Percentiles rank a stretch among this genome's conserved stretches.
Conservation (phyloP, 1,140 invertebrate genomes). For the Eueides isabella region DNA sequence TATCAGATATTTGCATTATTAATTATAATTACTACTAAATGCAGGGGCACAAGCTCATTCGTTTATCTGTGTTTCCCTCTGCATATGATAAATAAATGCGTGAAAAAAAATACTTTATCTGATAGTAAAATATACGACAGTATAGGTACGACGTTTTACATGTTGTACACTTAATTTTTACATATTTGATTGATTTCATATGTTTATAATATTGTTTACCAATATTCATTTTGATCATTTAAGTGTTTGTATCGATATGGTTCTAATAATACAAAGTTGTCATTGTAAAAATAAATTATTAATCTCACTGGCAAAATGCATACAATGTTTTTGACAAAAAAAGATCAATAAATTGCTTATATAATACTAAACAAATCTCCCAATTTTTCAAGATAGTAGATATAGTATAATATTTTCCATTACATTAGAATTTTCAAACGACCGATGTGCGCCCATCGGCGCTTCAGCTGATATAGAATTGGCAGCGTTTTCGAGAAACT, state of each 20-base stretch:
- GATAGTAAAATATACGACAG: background rate
- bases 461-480: conserved; percentile 89
- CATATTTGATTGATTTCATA: background rate
- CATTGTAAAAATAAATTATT: background rate
- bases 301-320: background rate
- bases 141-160: background rate
- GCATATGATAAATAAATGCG: too few relatives aligned
- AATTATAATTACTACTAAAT: too few relatives aligned
- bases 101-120: background rate
- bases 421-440: conserved; percentile 89
- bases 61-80: too few relatives aligned
- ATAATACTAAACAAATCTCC: too few relatives aligned
- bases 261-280: background rate
- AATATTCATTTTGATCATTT: too few relatives aligned
- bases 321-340: background rate
- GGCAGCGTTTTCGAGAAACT: conserved; percentile 91
- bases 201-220: too few relatives aligned
- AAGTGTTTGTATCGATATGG: background rate
- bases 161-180: background rate
- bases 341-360: too few relatives aligned
- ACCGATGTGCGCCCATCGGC: conserved; percentile 87
- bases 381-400: background rate
- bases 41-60: too few relatives aligned
- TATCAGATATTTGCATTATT: background rate
- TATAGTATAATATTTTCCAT: conserved; percentile 45